phyloP scores from a whole-genome alignment of 1,140 invertebrate species.

The Dolichoris vasculosae region DNA sequence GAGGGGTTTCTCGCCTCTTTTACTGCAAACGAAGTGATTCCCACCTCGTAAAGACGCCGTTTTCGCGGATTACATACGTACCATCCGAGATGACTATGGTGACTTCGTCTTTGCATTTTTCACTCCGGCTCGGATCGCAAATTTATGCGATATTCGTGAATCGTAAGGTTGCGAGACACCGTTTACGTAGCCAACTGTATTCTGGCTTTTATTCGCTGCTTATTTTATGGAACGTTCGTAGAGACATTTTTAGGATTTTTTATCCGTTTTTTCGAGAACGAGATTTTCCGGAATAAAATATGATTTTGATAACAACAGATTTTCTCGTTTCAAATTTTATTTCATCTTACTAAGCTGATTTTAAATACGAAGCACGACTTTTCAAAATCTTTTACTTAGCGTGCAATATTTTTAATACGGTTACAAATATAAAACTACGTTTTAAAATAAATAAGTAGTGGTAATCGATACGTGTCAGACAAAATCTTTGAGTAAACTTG shows the following conservation, averaged over 20 bases:
- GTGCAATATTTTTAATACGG: not conserved
- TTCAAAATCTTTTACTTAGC: not conserved
- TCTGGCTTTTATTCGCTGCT: not conserved
- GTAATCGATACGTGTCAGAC: slow-evolving; percentile 33
- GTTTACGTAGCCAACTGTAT: not conserved
- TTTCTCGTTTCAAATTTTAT: not conserved
- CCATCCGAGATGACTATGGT: not conserved
- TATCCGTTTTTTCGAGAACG: no score
- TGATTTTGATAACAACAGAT: no score
- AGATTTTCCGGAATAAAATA: no score
- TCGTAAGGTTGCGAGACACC: not conserved
- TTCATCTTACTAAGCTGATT: not conserved
- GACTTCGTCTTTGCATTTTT: slow-evolving; percentile 46
- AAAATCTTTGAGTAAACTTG: not conserved
- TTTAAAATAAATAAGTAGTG: slow-evolving; percentile 32
- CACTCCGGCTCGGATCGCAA: not conserved
- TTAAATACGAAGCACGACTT: not conserved
- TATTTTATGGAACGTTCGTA: no score
- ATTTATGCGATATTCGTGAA: slow-evolving; percentile 10
- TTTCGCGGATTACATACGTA: slow-evolving; percentile 65
- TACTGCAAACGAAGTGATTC: slow-evolving; percentile 75
- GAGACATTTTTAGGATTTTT: no score
- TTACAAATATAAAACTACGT: not conserved
- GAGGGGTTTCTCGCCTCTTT: slow-evolving; percentile 61
- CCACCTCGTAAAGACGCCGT: slow-evolving; percentile 72